A percentile compares a stretch with the other conserved stretches of the same genome.
These are phyloP conservation scores for Panzeria rudis DNA, from an alignment of 2,888 invertebrate species.

Conservation along the genomic window DNA sequence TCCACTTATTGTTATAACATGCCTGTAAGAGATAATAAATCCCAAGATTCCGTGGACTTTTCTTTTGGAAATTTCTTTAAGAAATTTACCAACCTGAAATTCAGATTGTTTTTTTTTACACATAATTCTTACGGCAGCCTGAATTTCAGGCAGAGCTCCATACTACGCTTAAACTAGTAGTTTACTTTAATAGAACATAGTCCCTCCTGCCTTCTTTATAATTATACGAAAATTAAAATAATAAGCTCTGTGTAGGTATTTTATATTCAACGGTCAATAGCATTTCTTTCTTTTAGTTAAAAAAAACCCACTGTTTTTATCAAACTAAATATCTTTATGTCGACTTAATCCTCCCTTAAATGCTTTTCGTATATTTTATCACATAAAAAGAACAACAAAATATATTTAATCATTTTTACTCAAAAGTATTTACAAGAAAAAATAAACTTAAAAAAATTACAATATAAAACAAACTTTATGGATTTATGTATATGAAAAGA, in stretches of 20 bases:
- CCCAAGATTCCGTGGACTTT: no score
- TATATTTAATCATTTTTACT: slow-evolving; percentile 52
- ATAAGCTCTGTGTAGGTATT: neutral
- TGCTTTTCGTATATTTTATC: slow-evolving; percentile 2
- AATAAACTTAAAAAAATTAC: slow-evolving; percentile 13
- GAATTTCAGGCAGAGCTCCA: no score
- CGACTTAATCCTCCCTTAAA: neutral
- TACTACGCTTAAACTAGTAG: no score
- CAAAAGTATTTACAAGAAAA: slow-evolving; percentile 27
- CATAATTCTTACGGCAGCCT: no score
- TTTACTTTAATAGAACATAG: no score
- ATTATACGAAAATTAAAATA: no score
- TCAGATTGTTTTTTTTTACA: no score
- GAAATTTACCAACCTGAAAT: no score
- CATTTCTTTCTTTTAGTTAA: neutral
- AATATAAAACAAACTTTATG: slow-evolving; percentile 28
- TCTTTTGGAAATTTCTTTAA: no score
- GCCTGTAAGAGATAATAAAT: no score
- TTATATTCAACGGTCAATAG: slow-evolving; percentile 9
- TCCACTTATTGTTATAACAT: no score
- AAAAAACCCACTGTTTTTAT: slow-evolving; percentile 47
- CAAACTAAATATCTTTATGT: slow-evolving; percentile 35
- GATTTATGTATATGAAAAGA: slow-evolving; percentile 1
- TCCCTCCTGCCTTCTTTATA: no score
- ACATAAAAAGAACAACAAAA: slow-evolving; percentile 6